A percentile compares a stretch with the other conserved stretches of the same genome.
phyloP scores from a whole-genome alignment of 1,140 invertebrate genomes.

The Drosophila neocordata region DNA sequence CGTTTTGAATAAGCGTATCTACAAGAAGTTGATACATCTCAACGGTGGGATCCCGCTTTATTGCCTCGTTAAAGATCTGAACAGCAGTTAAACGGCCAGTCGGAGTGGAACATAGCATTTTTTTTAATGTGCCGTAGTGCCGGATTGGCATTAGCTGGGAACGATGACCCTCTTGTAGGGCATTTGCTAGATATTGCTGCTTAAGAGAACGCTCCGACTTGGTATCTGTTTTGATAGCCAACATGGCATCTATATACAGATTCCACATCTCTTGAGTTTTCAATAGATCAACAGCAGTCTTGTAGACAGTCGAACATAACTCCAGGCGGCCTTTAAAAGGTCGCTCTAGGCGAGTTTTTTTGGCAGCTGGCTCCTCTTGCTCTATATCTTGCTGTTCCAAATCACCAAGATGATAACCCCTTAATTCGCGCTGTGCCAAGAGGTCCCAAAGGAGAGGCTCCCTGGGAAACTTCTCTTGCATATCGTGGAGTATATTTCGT shows the following conservation, averaged over 20 bases:
- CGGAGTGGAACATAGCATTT: conserved; percentile 54
- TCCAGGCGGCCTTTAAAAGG: conserved; percentile 63
- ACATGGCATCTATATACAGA: conserved; percentile 69
- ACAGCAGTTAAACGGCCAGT: conserved; percentile 45
- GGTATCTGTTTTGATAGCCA: conserved; percentile 60
- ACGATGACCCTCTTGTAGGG: conserved; percentile 66
- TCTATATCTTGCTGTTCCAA: conserved; percentile 38
- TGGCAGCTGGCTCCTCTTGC: conserved; percentile 38
- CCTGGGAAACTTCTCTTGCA: conserved; percentile 63
- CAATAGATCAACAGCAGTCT: conserved; percentile 63
- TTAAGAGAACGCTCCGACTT: conserved; percentile 41
- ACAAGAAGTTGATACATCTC: conserved; percentile 67
- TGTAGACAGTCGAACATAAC: conserved; percentile 64
- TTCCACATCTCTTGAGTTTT: conserved; percentile 59
- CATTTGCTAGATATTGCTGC: conserved; percentile 62
- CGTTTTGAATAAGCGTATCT: conserved; percentile 53
- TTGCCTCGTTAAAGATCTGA: conserved; percentile 59
- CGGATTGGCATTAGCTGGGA: conserved; percentile 60
- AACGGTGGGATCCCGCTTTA: conserved; percentile 46
- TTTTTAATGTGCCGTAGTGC: conserved; percentile 59
- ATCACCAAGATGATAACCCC: conserved; percentile 63
- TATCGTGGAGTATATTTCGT: conserved; percentile 61
- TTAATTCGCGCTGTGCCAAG: conserved; percentile 71
- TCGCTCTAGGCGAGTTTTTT: conserved; percentile 41
- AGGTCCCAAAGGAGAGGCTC: conserved; percentile 70